phyloP scores from a whole-genome alignment of 2,797 vertebrate genomes.

The Nannoperca australis region DNA sequence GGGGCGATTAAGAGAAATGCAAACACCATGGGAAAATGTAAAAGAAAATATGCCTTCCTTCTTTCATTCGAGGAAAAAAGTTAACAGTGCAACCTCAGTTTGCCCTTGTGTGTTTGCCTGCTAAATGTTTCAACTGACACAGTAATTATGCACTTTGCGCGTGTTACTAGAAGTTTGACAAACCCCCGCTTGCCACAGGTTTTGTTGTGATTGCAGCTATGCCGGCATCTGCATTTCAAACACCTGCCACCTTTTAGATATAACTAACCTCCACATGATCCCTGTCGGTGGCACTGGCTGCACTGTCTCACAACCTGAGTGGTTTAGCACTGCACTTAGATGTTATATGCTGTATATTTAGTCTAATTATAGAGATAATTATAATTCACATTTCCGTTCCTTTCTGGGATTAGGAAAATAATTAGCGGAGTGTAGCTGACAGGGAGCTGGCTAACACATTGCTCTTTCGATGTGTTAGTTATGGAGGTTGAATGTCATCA shows the following conservation, averaged over 20 bases:
- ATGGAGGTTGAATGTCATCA: constrained; percentile 45
- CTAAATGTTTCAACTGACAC: constrained; percentile 68
- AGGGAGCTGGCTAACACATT: constrained; percentile 37
- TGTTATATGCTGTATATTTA: constrained; percentile 40
- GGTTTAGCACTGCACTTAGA: constrained; percentile 38
- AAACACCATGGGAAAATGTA: constrained; percentile 11
- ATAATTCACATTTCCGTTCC: constrained; percentile 27
- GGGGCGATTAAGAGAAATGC: constrained; percentile 8
- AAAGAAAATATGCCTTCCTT: constrained; percentile 14
- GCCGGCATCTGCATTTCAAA: constrained; percentile 70
- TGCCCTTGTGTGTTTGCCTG: constrained; percentile 47
- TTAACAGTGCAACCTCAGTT: constrained; percentile 30
- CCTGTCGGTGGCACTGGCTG: constrained; percentile 28
- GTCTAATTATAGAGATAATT: constrained; percentile 59
- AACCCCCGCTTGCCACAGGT: constrained; percentile 43
- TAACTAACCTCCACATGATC: constrained; percentile 43
- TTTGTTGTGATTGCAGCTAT: constrained; percentile 66
- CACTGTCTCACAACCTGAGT: constrained; percentile 46
- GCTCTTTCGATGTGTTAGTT: constrained; percentile 50
- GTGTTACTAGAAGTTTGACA: constrained; percentile 59
- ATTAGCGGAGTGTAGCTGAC: constrained; percentile 54
- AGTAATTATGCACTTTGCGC: constrained; percentile 66
- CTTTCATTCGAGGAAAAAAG: constrained; percentile 22
- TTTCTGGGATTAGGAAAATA: constrained; percentile 51
- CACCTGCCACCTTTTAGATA: constrained; percentile 66